Evolutionary conservation across 2,888 invertebrate species (phyloP).

Genomic region (Cantharis rufa): DNA sequence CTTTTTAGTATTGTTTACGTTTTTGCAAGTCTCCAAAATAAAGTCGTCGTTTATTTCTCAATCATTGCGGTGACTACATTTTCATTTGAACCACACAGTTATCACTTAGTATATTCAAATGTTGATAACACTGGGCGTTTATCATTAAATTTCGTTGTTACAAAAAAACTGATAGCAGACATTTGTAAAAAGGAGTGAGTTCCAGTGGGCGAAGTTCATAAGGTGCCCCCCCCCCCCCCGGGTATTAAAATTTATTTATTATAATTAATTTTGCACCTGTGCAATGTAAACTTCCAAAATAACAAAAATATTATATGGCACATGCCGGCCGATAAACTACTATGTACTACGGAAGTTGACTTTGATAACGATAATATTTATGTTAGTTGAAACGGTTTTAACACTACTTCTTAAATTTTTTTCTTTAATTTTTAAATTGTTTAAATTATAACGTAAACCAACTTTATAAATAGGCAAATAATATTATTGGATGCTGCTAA

Average conservation of each 20-base stretch:
- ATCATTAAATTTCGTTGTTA: neutral
- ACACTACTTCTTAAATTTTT: neutral
- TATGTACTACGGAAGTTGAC: neutral
- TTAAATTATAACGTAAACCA: neutral
- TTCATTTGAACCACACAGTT: neutral
- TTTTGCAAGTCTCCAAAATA: neutral
- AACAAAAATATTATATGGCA: neutral
- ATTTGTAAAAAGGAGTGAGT: too few species aligned
- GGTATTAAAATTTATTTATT: too few species aligned
- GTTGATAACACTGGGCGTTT: neutral
- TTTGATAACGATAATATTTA: conserved; percentile 1
- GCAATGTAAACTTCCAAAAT: neutral
- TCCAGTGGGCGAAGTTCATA: too few species aligned
- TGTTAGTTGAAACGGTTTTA: neutral
- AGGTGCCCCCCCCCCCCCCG: too few species aligned
- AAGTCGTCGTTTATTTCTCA: neutral
- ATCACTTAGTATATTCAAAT: neutral
- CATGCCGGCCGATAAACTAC: neutral
- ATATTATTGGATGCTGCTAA: neutral
- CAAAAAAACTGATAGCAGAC: neutral
- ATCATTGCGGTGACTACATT: neutral
- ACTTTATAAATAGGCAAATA: neutral
- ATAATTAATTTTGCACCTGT: neutral
- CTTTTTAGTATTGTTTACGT: neutral
- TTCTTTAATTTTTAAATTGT: neutral